Evolutionary conservation across 2,888 invertebrate species (phyloP).

Genomic region (Ormyrus rosae): DNA sequence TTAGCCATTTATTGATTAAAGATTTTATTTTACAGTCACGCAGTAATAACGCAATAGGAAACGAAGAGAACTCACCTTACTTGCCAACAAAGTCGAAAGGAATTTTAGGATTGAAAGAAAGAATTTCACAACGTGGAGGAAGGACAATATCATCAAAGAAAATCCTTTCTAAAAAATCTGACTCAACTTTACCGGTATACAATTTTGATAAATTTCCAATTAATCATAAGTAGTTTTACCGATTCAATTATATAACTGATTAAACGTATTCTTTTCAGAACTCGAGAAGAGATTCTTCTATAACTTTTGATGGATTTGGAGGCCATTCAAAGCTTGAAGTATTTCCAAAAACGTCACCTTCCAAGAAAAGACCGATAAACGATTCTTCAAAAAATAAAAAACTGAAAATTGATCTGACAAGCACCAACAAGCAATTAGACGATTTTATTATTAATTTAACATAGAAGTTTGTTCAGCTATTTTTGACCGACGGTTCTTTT

Average conservation of each 20-base stretch:
- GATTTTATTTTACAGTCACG: constrained; percentile 40
- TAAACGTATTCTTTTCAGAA: constrained; percentile 7
- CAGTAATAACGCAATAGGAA: constrained; percentile 51
- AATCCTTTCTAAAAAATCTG: constrained; percentile 37
- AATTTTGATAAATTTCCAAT: constrained; percentile 1
- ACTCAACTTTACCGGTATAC: constrained; percentile 25
- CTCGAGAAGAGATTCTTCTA: constrained; percentile 5
- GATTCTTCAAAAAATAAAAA: constrained; percentile 55
- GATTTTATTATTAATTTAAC: constrained; percentile 54
- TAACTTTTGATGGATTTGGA: constrained; percentile 61
- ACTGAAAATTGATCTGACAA: constrained; percentile 44
- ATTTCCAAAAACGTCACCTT: constrained; percentile 47
- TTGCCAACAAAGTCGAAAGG: constrained; percentile 58
- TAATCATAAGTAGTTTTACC: background rate
- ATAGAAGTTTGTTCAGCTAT: constrained; percentile 44
- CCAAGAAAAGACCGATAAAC: constrained; percentile 53
- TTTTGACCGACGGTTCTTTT: constrained; percentile 45
- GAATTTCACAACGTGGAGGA: constrained; percentile 17
- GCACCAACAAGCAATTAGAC: constrained; percentile 43
- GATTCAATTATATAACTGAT: background rate
- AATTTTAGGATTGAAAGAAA: constrained; percentile 51
- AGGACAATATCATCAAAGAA: background rate
- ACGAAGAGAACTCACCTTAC: constrained; percentile 61
- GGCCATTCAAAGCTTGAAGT: constrained; percentile 60
- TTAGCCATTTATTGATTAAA: background rate